A percentile compares a stretch with the other conserved stretches of the same genome.
phyloP scores from a whole-genome alignment of 2,797 vertebrate genomes.

The Dallia pectoralis region DNA sequence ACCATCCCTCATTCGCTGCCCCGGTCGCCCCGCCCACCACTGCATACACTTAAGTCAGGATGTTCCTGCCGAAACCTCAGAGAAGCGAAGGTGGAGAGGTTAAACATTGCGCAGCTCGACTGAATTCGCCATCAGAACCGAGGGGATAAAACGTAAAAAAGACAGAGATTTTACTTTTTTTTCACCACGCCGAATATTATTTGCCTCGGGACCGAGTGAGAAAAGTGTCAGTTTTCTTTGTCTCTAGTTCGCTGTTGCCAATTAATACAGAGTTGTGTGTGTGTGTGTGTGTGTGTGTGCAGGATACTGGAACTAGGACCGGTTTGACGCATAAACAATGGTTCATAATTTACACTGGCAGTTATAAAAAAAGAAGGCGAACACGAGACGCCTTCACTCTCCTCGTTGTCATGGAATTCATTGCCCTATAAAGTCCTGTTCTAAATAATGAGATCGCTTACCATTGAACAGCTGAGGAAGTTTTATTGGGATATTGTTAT shows the following conservation, averaged over 20 bases:
- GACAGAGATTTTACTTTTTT: slow-evolving; percentile 37
- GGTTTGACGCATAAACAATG: slow-evolving; percentile 72
- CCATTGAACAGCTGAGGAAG: slow-evolving; percentile 39
- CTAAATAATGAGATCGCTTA: slow-evolving; percentile 45
- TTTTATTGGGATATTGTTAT: slow-evolving; percentile 39
- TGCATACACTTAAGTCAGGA: slow-evolving; percentile 62
- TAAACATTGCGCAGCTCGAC: slow-evolving; percentile 68
- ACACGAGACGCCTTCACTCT: slow-evolving; percentile 54
- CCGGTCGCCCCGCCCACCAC: slow-evolving; percentile 48
- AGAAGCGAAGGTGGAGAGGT: slow-evolving; percentile 62
- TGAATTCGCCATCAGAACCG: slow-evolving; percentile 59
- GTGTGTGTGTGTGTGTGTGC: slow-evolving; percentile 67
- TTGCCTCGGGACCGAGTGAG: slow-evolving; percentile 53
- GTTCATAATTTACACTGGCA: slow-evolving; percentile 65
- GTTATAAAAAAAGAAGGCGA: slow-evolving; percentile 43
- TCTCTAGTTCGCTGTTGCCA: slow-evolving; percentile 65
- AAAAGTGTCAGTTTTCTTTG: slow-evolving; percentile 54
- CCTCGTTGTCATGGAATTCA: slow-evolving; percentile 56
- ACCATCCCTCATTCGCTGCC: slow-evolving; percentile 67
- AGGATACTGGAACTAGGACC: slow-evolving; percentile 62
- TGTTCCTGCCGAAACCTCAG: slow-evolving; percentile 54
- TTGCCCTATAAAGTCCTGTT: slow-evolving; percentile 44
- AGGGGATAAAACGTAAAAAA: slow-evolving; percentile 57
- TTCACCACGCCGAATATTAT: slow-evolving; percentile 38
- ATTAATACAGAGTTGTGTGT: slow-evolving; percentile 64